phyloP scores from a whole-genome alignment of 2,113 vertebrate species.

The Oreochromis tanganicae region DNA sequence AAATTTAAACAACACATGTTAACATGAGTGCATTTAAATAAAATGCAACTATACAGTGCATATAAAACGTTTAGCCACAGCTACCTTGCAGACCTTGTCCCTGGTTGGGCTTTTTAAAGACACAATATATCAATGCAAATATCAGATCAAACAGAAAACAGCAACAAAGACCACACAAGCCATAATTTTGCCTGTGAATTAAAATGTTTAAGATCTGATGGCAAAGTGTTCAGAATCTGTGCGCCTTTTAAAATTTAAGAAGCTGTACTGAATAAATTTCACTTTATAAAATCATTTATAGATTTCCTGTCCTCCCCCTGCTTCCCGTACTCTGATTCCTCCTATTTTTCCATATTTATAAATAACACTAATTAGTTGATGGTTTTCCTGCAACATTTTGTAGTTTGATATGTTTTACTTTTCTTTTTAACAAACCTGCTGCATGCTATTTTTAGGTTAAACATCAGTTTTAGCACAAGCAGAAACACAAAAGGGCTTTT shows the following conservation, averaged over 20 bases:
- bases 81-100: not conserved
- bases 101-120: not conserved
- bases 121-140: not conserved
- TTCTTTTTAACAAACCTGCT: not conserved
- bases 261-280: not conserved
- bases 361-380: not conserved
- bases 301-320: not conserved
- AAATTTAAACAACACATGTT: not conserved
- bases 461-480: not conserved
- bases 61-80: not conserved
- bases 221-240: not conserved
- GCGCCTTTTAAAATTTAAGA: accelerated
- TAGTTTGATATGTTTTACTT: not conserved
- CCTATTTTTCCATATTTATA: not conserved
- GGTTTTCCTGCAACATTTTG: not conserved
- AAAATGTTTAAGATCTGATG: not conserved
- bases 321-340: not conserved
- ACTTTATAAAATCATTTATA: not conserved
- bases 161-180: not conserved
- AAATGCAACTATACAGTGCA: not conserved
- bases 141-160: not conserved
- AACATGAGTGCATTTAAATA: not conserved
- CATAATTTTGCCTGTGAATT: not conserved
- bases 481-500: not conserved
- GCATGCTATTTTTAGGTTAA: not conserved